phyloP scores from a whole-genome alignment of 2,888 invertebrate genomes.

The Andricus curvator region DNA sequence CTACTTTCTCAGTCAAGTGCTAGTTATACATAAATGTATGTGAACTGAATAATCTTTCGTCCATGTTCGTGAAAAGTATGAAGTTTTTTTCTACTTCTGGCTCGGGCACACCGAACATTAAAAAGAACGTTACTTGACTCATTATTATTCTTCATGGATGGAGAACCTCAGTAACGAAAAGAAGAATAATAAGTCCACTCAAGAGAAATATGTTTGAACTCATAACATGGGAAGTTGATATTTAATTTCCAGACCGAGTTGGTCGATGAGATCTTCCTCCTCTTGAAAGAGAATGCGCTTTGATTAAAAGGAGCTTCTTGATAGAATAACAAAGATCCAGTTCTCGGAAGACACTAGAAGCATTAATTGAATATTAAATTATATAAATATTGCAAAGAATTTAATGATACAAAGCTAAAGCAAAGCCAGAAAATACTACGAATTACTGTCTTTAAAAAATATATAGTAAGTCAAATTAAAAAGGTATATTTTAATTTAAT shows the following conservation, averaged over 20 bases:
- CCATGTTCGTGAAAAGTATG: conserved; percentile 2
- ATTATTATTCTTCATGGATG: conserved; percentile 35
- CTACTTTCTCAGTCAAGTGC: conserved; percentile 2
- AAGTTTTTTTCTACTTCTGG: conserved; percentile 9
- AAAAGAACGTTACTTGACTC: conserved; percentile 33
- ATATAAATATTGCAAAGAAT: not conserved
- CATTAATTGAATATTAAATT: not conserved
- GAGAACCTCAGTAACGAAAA: conserved; percentile 25
- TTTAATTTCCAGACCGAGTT: conserved; percentile 22
- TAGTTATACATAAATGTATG: not conserved
- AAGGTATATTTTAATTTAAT: not conserved
- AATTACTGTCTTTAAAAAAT: not conserved
- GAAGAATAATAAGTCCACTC: conserved; percentile 28
- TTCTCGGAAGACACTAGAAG: not conserved
- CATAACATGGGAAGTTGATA: conserved; percentile 35
- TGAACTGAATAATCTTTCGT: conserved; percentile 27
- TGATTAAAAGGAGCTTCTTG: conserved; percentile 9
- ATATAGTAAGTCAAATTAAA: too few relatives aligned
- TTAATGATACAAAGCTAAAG: not conserved
- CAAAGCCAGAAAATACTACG: not conserved
- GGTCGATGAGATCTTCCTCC: not conserved
- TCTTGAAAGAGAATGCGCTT: conserved; percentile 25
- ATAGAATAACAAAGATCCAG: not conserved
- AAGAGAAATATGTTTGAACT: conserved; percentile 35
- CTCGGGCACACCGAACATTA: not conserved